Evolutionary conservation across 1,140 invertebrate species (phyloP).

Genomic region (Lordiphosa mommai): DNA sequence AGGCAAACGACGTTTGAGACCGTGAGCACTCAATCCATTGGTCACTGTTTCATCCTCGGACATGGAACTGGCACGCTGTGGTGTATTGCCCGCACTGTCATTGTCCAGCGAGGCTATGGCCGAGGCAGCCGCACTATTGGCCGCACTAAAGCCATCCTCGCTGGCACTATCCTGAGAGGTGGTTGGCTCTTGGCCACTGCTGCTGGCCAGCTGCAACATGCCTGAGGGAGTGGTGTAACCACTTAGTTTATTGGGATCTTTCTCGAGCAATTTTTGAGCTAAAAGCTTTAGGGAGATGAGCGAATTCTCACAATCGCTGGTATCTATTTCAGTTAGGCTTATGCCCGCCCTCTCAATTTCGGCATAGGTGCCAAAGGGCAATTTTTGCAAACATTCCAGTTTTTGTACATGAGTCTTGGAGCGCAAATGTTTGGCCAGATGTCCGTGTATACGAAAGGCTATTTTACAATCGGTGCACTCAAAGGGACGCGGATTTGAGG

Average conservation of each 20-base stretch:
- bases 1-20: constrained; percentile 63
- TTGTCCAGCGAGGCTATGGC: constrained; percentile 74
- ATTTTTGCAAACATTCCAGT: constrained; percentile 93
- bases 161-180: constrained; percentile 70
- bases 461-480: constrained; percentile 97
- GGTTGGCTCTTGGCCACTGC: constrained; percentile 26
- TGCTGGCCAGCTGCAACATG: constrained; percentile 44
- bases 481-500: constrained; percentile 95
- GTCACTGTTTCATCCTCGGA: constrained; percentile 66
- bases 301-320: constrained; percentile 95
- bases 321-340: constrained; percentile 95
- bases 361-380: constrained; percentile 97
- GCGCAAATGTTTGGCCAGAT: constrained; percentile 96
- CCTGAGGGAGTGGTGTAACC: constrained; percentile 71
- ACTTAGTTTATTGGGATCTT: constrained; percentile 84
- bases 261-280: constrained; percentile 90
- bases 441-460: constrained; percentile 97
- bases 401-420: constrained; percentile 99
- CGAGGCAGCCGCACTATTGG: constrained; percentile 59
- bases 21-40: constrained; percentile 37
- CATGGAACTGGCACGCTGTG: constrained; percentile 64
- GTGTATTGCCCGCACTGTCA: constrained; percentile 70
- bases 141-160: constrained; percentile 73
- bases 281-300: constrained; percentile 89
- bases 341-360: constrained; percentile 95